Evolutionary conservation across 2,797 vertebrate species (phyloP), one percentile per base, ranked within the genome.

Genomic region (Carapus acus): DNA sequence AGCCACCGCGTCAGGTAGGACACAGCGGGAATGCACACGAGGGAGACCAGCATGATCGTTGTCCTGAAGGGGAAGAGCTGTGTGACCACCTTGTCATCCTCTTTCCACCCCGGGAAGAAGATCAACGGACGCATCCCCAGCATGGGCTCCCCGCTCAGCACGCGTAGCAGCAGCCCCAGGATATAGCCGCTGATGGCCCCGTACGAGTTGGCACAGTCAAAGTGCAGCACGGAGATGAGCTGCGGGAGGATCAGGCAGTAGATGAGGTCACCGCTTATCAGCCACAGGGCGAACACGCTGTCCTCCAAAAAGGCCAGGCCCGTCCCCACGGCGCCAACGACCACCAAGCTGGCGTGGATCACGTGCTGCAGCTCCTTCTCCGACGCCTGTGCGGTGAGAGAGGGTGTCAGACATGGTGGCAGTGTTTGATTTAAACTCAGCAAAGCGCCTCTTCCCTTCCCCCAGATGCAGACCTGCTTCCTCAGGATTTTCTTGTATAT

Each of bases 11-110:
- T 55, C 60, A 89, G 36, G 44, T 69, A 61, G 0, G 88, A 91
- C 31, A 84, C 67, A 6, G 53, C 3, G 9, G 80, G 0, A 2
- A 89, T 67, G 0, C 62, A 72, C 19, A 69, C 44, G 31, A 84
- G 3, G 12, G 82, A 84, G 43, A 76, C n/a, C 16, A 87, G 33
- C 84, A 89, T 23, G 0, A 79, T 77, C 57, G 88, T 51, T 0
- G 86, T 86, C 78, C 88, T 88, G 71, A 80, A 87, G 40, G 88
- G 89, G 52, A 89, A 90, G 40, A 83, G 67, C 62, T 90, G 88
- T 6, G 1, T 38, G 40, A 83, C 77, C 8, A 60, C 51, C 5
- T 76, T 67, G 0, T 85, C 56, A 15, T 78, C 58, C 27, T 83
- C 58, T 48, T 67, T 74, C 71, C 81, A 87, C 58, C 68, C 72